A percentile compares a stretch with the other conserved stretches of the same genome.
phyloP scores from a whole-genome alignment of 2,888 invertebrate species.

The Drosophila mettleri region DNA sequence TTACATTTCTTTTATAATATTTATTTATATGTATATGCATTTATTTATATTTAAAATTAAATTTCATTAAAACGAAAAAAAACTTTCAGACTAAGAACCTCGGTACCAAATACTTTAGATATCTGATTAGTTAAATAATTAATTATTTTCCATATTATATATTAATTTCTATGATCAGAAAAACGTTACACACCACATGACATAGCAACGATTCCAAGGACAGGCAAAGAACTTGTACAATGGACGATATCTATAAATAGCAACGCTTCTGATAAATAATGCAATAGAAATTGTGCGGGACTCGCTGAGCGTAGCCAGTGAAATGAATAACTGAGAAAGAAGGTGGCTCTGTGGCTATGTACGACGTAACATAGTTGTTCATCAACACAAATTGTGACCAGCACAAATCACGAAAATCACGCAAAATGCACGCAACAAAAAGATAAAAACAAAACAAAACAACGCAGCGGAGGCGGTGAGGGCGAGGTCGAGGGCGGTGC shows the following conservation, averaged over 20 bases:
- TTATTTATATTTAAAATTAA: too few species aligned
- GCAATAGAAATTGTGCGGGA: slow-evolving; percentile 58
- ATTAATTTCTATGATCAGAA: background rate
- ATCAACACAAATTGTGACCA: slow-evolving; percentile 50
- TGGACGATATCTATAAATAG: slow-evolving; percentile 63
- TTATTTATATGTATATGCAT: too few species aligned
- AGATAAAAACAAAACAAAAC: too few species aligned
- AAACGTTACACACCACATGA: background rate
- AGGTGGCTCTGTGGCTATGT: background rate
- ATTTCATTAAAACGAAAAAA: too few species aligned
- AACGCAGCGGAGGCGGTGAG: background rate
- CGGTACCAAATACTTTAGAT: too few species aligned
- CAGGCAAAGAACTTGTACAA: slow-evolving; percentile 4
- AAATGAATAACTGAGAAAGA: slow-evolving; percentile 1
- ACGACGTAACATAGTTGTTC: slow-evolving; percentile 55
- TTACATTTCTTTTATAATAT: too few species aligned
- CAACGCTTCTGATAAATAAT: slow-evolving; percentile 67
- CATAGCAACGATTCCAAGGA: background rate
- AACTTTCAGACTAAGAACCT: too few species aligned
- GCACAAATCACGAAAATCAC: slow-evolving; percentile 57
- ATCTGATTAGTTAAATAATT: background rate
- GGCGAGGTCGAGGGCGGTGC: background rate
- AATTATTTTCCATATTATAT: background rate
- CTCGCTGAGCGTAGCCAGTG: background rate
- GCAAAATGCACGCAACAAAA: slow-evolving; percentile 64